Evolutionary conservation across 2,797 vertebrate species (phyloP).

Genomic region (Cyprinella venusta): DNA sequence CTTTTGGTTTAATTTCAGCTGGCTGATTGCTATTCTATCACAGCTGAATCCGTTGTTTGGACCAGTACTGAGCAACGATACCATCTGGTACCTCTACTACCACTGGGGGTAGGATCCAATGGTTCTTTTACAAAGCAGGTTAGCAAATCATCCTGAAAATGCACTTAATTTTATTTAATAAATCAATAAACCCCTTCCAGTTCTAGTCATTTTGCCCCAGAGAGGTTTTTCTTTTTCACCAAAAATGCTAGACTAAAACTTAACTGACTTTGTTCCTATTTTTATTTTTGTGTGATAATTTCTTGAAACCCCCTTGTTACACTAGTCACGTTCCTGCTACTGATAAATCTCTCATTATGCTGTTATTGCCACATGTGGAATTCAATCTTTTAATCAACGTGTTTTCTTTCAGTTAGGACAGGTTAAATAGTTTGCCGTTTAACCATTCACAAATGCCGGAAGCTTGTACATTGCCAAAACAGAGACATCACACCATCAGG

Average conservation of each 20-base stretch:
- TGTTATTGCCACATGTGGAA: neutral
- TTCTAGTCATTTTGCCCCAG: neutral
- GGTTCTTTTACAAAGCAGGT: constrained; percentile 19
- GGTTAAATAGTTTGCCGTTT: constrained; percentile 16
- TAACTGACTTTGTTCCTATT: neutral
- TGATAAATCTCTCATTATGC: neutral
- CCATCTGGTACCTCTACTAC: constrained; percentile 88
- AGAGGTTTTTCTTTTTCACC: neutral
- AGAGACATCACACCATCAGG: neutral
- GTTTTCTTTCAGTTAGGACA: neutral
- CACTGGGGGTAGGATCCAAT: constrained; percentile 84
- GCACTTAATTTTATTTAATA: neutral
- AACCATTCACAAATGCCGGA: constrained; percentile 50
- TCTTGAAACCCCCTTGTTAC: neutral
- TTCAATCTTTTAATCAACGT: neutral
- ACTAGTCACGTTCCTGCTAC: neutral
- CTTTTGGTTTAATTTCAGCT: constrained; percentile 74
- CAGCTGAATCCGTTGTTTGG: constrained; percentile 97
- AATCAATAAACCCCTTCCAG: neutral
- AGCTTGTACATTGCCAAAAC: constrained; percentile 49
- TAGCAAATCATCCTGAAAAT: neutral
- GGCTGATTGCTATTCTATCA: constrained; percentile 96
- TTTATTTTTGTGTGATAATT: too few relatives aligned
- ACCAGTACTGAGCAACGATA: constrained; percentile 84
- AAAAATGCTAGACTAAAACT: neutral